These are phyloP conservation scores for Steinernema carpocapsae DNA, from an alignment of 2,888 invertebrate species.

Conservation along the genomic window DNA sequence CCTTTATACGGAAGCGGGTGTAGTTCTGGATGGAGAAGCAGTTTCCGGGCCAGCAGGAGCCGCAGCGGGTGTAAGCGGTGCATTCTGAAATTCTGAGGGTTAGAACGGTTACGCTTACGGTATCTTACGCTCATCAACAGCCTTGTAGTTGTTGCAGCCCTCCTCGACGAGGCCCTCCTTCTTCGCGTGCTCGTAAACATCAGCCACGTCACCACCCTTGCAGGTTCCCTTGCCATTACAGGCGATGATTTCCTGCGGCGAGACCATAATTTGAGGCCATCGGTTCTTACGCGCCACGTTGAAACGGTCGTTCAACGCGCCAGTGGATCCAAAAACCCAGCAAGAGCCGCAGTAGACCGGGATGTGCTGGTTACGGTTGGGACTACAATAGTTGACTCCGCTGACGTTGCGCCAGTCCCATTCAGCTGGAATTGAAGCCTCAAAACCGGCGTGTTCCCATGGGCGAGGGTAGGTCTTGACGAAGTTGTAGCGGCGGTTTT, in stretches of 20 bases:
- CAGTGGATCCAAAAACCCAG: constrained; percentile 72
- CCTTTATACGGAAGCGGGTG: constrained; percentile 71
- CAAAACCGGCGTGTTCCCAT: constrained; percentile 61
- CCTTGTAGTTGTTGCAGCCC: constrained; percentile 73
- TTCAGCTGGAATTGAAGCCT: constrained; percentile 63
- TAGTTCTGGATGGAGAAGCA: constrained; percentile 70
- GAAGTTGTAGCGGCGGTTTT: constrained; percentile 20
- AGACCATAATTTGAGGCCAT: constrained; percentile 72
- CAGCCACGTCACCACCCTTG: constrained; percentile 67
- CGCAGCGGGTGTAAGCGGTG: constrained; percentile 69
- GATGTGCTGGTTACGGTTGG: constrained; percentile 72
- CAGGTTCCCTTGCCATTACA: constrained; percentile 71
- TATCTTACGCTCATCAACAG: constrained; percentile 70
- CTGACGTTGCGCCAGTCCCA: constrained; percentile 72
- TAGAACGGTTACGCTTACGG: not conserved
- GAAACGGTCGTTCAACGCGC: constrained; percentile 72
- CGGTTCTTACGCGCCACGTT: constrained; percentile 71
- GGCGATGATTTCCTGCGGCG: constrained; percentile 71
- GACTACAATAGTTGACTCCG: constrained; percentile 71
- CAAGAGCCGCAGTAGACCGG: constrained; percentile 72
- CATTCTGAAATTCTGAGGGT: constrained; percentile 65
- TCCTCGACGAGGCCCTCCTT: constrained; percentile 72
- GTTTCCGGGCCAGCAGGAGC: constrained; percentile 70
- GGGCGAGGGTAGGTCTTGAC: constrained; percentile 52
- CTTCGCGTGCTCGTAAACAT: constrained; percentile 71